phyloP scores from a whole-genome alignment of 2,113 vertebrate species.

The Egretta garzetta region DNA sequence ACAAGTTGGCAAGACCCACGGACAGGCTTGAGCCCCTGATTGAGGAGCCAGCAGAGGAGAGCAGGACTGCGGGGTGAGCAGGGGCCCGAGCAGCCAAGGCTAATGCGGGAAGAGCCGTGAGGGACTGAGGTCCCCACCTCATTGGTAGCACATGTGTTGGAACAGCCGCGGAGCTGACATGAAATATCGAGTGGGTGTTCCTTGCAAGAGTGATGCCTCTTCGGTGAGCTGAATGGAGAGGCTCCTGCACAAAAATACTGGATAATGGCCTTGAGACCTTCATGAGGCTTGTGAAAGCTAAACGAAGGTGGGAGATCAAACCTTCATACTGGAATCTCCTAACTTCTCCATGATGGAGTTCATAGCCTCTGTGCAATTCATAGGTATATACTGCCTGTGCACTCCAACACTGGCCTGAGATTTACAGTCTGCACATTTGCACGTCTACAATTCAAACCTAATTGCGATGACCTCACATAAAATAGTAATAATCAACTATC shows the following conservation, averaged over 20 bases:
- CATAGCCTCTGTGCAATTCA: neutral
- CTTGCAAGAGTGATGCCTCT: neutral
- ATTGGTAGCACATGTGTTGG: accelerated
- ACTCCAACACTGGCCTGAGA: neutral
- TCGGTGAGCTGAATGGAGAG: neutral
- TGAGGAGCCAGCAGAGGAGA: neutral
- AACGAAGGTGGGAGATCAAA: neutral
- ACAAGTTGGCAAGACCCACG: neutral
- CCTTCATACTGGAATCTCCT: neutral
- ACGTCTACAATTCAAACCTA: neutral
- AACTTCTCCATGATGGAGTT: neutral
- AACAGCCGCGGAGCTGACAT: accelerated
- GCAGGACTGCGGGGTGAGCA: neutral
- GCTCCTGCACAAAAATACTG: neutral
- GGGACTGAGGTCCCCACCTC: neutral
- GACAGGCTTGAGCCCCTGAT: neutral
- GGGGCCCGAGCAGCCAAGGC: accelerated
- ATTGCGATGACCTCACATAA: neutral
- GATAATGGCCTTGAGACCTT: neutral
- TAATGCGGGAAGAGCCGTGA: accelerated
- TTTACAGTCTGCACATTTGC: neutral
- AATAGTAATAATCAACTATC: constrained; percentile 15
- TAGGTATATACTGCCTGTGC: neutral
- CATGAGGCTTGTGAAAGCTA: neutral
- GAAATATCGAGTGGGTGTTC: neutral